These are phyloP conservation scores for Saxidomus purpurata DNA, from an alignment of 1,140 invertebrate species.

Conservation along the genomic window DNA sequence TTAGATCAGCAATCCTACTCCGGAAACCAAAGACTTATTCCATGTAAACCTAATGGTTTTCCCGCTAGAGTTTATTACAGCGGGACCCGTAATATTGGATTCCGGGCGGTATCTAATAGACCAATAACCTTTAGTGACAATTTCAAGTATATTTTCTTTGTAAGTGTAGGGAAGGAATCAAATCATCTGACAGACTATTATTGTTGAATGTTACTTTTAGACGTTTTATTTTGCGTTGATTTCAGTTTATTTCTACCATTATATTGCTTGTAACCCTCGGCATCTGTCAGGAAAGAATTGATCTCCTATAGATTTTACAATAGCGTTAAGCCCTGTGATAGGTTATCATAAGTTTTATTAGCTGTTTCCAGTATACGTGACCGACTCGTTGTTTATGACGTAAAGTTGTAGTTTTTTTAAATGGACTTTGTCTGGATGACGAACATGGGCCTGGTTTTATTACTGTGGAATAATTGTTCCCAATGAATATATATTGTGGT, in stretches of 20 bases:
- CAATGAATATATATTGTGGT: too few species aligned
- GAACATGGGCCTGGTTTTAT: too few species aligned
- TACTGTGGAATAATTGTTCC: too few species aligned
- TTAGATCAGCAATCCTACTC: slow-evolving; percentile 46
- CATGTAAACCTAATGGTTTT: slow-evolving; percentile 58
- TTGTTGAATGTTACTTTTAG: slow-evolving; percentile 29
- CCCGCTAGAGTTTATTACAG: slow-evolving; percentile 54
- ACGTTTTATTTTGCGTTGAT: slow-evolving; percentile 24
- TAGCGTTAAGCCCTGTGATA: neutral
- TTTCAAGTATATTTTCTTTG: slow-evolving; percentile 59
- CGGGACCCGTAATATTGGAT: slow-evolving; percentile 54
- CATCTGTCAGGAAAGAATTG: neutral
- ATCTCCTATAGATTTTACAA: neutral
- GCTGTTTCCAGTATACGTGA: neutral
- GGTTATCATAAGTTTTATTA: slow-evolving; percentile 24
- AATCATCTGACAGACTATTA: slow-evolving; percentile 48
- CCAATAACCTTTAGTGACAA: slow-evolving; percentile 57
- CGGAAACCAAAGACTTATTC: slow-evolving; percentile 61
- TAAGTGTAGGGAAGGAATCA: slow-evolving; percentile 39
- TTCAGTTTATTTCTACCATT: neutral
- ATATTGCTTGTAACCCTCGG: neutral
- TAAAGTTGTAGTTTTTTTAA: neutral
- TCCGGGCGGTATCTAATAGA: slow-evolving; percentile 42
- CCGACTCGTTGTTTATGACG: neutral
- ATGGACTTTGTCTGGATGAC: too few species aligned